phyloP scores from a whole-genome alignment of 2,797 vertebrate species.

The Tenualosa ilisha region DNA sequence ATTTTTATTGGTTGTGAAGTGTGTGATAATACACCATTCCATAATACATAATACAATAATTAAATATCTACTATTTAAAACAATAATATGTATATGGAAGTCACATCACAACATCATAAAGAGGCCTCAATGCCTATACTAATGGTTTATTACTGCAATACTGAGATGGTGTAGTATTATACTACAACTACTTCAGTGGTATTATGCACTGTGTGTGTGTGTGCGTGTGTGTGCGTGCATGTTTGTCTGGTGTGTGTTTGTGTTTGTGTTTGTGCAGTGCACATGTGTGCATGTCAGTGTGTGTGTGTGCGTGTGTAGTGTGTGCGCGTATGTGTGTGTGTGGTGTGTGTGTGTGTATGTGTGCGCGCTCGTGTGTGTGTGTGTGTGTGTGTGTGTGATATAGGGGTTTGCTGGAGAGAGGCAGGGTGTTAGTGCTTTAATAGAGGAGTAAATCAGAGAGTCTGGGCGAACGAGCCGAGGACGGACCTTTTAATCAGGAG shows the following conservation, averaged over 20 bases:
- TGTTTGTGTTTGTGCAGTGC: background rate
- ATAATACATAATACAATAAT: too few relatives aligned
- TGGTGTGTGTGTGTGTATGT: conserved; percentile 12
- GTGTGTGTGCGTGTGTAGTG: background rate
- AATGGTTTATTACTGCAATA: background rate
- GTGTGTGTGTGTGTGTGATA: background rate
- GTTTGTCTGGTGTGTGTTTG: background rate
- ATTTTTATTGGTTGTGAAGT: background rate
- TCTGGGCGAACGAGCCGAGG: conserved; percentile 67
- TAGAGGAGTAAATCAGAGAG: conserved; percentile 21
- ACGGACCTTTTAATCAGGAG: conserved; percentile 73
- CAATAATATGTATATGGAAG: too few relatives aligned
- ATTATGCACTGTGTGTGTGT: background rate
- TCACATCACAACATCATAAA: too few relatives aligned
- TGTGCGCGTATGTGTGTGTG: conserved; percentile 21
- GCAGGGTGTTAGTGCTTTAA: background rate
- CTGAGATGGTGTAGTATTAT: background rate
- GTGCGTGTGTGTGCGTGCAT: background rate
- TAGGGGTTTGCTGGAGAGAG: background rate
- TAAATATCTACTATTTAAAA: too few relatives aligned
- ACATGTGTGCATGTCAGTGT: background rate
- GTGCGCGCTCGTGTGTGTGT: background rate
- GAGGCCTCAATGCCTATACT: background rate
- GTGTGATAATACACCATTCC: background rate
- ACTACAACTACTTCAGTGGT: background rate